Percentiles rank a stretch among this genome's conserved stretches.
Evolutionary conservation across 1,140 invertebrate species (phyloP).

Genomic region (Bombus consobrinus): DNA sequence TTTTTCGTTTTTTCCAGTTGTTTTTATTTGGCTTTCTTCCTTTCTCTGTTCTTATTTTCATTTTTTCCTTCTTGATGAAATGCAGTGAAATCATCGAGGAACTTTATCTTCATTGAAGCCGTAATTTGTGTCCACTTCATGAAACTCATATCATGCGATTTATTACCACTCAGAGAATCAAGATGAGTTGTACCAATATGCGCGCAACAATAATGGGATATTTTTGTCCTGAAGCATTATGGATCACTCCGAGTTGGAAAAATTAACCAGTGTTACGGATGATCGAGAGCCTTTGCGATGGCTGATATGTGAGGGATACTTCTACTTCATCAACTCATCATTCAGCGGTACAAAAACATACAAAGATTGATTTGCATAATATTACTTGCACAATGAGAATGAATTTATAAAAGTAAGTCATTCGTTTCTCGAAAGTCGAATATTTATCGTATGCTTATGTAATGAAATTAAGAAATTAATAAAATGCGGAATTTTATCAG

Average conservation of each 20-base stretch:
- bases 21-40: neutral
- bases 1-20: too few relatives aligned
- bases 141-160: conserved; percentile 33
- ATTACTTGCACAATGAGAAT: too few relatives aligned
- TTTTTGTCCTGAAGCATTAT: neutral
- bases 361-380: neutral
- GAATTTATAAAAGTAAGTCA: too few relatives aligned
- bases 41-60: neutral
- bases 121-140: conserved; percentile 22
- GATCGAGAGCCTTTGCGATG: neutral
- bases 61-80: neutral
- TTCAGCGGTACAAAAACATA: neutral
- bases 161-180: neutral
- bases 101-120: conserved; percentile 4
- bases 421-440: too few relatives aligned
- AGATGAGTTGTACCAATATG: neutral
- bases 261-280: neutral
- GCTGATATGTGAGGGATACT: neutral
- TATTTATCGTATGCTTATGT: too few relatives aligned
- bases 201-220: neutral
- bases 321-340: neutral
- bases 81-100: neutral
- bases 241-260: too few relatives aligned
- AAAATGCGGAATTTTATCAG: too few relatives aligned
- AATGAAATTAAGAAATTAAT: too few relatives aligned